A percentile compares a stretch with the other conserved stretches of the same genome.
Conservation (phyloP, 1,140 invertebrate species). For the Geopemphigus sp. region DNA sequence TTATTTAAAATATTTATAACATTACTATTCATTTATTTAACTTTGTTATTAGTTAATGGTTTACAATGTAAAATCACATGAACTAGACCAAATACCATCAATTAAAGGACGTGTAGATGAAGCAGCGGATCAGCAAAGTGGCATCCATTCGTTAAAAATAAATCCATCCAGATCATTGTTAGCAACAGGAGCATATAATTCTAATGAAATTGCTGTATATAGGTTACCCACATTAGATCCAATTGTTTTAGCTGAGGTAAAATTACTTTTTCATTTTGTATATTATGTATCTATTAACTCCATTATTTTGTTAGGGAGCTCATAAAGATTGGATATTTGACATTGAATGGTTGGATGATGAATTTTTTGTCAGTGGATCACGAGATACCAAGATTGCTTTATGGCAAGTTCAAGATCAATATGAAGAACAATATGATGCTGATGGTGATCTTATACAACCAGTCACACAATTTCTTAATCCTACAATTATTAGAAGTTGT, state of each 20-base stretch:
- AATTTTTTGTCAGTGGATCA: conserved; percentile 90
- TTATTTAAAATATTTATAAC: not conserved
- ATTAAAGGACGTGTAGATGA: conserved; percentile 65
- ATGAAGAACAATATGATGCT: conserved; percentile 55
- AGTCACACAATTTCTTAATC: conserved; percentile 60
- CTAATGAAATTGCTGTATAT: conserved; percentile 91
- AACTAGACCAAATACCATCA: conserved; percentile 82
- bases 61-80: conserved; percentile 74
- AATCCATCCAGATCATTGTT: conserved; percentile 88
- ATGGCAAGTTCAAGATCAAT: conserved; percentile 68
- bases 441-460: conserved; percentile 44
- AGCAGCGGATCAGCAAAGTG: conserved; percentile 70
- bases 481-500: conserved; percentile 75
- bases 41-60: conserved; percentile 69
- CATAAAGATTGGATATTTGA: conserved; percentile 95
- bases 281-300: not conserved
- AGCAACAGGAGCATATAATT: conserved; percentile 89
- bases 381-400: conserved; percentile 82
- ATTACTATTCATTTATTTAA: conserved; percentile 17
- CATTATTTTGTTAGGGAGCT: conserved; percentile 56
- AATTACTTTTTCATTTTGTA: not conserved
- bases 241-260: conserved; percentile 85
- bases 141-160: conserved; percentile 89
- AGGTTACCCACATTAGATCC: conserved; percentile 89
- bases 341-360: conserved; percentile 93